Evolutionary conservation across 2,113 vertebrate species (phyloP).

Genomic region (Prinia subflava): DNA sequence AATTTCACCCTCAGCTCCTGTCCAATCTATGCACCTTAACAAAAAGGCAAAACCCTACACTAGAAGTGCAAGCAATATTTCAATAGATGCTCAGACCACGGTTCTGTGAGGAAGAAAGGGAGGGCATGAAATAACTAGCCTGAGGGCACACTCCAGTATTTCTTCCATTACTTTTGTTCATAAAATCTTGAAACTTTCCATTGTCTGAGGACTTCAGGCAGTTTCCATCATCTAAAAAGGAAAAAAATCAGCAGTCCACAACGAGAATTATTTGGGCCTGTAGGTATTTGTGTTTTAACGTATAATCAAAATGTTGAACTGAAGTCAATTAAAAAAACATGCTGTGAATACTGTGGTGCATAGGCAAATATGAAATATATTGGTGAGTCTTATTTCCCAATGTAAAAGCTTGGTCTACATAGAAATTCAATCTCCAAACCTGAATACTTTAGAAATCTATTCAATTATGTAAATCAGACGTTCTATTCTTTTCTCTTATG

Average conservation of each 20-base stretch:
- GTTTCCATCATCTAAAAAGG: background rate
- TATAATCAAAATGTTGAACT: background rate
- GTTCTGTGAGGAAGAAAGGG: background rate
- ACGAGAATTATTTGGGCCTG: background rate
- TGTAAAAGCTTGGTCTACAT: background rate
- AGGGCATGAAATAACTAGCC: background rate
- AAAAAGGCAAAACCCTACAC: background rate
- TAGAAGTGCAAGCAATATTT: background rate
- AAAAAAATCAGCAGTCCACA: background rate
- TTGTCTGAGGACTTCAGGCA: background rate
- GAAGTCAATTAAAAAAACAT: background rate
- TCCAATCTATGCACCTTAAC: background rate
- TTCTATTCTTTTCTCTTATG: background rate
- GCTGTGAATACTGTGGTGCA: background rate
- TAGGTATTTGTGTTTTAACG: background rate
- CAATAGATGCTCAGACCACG: background rate
- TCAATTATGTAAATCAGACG: background rate
- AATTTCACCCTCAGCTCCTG: background rate
- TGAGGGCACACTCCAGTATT: background rate
- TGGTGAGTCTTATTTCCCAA: background rate
- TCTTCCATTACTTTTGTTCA: background rate
- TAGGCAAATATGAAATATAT: background rate
- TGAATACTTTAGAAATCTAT: background rate
- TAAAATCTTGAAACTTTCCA: background rate
- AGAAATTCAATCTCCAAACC: background rate